Percentiles rank a stretch among this genome's conserved stretches.
Evolutionary conservation across 1,140 invertebrate species (phyloP).

Genomic region (Oreohelix idahoensis): DNA sequence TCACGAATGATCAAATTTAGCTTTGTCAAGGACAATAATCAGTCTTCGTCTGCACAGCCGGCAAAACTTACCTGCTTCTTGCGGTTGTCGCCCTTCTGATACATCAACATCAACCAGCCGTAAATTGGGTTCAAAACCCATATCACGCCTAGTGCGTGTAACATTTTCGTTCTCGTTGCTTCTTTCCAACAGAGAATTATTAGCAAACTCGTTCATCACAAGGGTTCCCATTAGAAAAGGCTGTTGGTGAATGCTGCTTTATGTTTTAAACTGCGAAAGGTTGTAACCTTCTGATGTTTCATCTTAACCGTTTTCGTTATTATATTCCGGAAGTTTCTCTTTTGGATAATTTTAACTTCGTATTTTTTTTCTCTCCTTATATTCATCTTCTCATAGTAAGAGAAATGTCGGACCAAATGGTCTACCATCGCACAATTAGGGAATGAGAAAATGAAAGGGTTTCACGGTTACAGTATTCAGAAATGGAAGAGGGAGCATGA

Average conservation of each 20-base stretch:
- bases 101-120: not conserved
- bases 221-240: conserved; percentile 35
- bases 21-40: no score
- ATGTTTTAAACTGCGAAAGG: no score
- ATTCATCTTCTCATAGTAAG: no score
- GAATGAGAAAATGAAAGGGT: no score
- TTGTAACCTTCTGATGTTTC: not conserved
- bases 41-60: not conserved
- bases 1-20: no score
- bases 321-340: not conserved
- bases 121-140: not conserved
- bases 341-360: no score
- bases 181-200: conserved; percentile 21
- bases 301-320: not conserved
- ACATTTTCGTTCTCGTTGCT: not conserved
- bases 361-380: no score
- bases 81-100: not conserved
- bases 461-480: no score
- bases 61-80: not conserved
- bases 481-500: no score
- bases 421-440: no score
- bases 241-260: not conserved
- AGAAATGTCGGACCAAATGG: no score
- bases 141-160: not conserved
- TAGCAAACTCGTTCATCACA: conserved; percentile 41